Evolutionary conservation across 2,797 vertebrate genomes (phyloP).

Genomic region (Anguilla marmorata): DNA sequence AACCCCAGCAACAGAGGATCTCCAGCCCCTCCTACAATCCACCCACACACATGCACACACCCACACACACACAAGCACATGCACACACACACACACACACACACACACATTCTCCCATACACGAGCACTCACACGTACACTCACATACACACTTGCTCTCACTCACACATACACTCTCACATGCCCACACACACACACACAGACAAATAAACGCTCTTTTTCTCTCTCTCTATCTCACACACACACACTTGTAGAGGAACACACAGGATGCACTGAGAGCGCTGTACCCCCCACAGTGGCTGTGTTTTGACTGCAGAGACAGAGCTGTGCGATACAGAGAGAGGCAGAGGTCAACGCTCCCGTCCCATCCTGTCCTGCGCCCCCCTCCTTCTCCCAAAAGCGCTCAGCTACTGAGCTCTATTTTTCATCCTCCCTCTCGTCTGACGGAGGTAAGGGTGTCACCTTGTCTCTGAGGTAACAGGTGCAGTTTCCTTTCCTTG

Average conservation of each 20-base stretch:
- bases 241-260: not conserved
- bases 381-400: constrained; percentile 2
- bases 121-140: not conserved
- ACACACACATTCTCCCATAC: constrained; percentile 23
- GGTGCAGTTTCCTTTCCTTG: not conserved
- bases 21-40: not conserved
- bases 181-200: not conserved
- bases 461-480: not conserved
- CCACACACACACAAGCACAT: constrained; percentile 4
- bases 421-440: not conserved
- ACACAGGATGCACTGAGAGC: not conserved
- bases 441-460: not conserved
- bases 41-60: constrained; percentile 1
- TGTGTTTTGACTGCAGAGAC: constrained; percentile 33
- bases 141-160: not conserved
- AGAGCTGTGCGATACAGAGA: not conserved
- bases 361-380: not conserved
- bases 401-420: not conserved
- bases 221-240: not conserved
- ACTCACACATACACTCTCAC: not conserved
- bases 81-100: not conserved
- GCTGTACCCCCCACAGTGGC: constrained; percentile 6
- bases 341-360: constrained; percentile 26
- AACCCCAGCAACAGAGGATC: not conserved
- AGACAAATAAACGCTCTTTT: constrained; percentile 2